These are phyloP conservation scores for Pampus argenteus DNA, from an alignment of 2,797 vertebrate species.

Conservation along the genomic window DNA sequence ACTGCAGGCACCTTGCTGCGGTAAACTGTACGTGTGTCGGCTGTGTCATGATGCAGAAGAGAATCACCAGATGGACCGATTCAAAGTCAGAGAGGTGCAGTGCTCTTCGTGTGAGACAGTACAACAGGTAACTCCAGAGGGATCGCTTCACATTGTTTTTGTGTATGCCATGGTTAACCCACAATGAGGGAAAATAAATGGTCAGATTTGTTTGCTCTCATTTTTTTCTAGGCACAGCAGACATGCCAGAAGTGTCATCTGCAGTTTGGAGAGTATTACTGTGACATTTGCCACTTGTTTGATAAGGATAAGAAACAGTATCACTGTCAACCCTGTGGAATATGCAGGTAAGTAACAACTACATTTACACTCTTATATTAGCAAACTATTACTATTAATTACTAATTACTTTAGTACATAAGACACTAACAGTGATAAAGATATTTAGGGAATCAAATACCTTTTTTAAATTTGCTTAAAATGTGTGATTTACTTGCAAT, in stretches of 20 bases:
- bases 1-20: constrained; percentile 93
- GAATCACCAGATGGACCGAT: constrained; percentile 92
- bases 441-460: neutral
- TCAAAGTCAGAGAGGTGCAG: constrained; percentile 91
- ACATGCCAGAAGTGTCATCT: constrained; percentile 87
- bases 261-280: constrained; percentile 96
- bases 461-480: neutral
- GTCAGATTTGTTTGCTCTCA: neutral
- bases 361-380: neutral
- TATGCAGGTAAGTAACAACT: constrained; percentile 89
- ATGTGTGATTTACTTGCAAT: neutral
- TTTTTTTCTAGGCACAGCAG: constrained; percentile 85
- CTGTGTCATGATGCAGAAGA: constrained; percentile 93
- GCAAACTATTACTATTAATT: neutral
- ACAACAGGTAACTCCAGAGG: constrained; percentile 85
- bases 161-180: neutral
- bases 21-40: constrained; percentile 93
- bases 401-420: neutral
- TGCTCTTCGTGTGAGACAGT: constrained; percentile 87
- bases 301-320: constrained; percentile 96
- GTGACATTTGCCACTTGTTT: constrained; percentile 92
- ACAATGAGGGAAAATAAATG: neutral
- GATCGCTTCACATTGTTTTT: neutral
- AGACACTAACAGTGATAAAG: neutral
- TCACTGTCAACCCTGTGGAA: constrained; percentile 93